Evolutionary conservation across 2,797 vertebrate genomes (phyloP), one percentile per base, ranked within the genome.

Genomic region (Darevskia nairensis): DNA sequence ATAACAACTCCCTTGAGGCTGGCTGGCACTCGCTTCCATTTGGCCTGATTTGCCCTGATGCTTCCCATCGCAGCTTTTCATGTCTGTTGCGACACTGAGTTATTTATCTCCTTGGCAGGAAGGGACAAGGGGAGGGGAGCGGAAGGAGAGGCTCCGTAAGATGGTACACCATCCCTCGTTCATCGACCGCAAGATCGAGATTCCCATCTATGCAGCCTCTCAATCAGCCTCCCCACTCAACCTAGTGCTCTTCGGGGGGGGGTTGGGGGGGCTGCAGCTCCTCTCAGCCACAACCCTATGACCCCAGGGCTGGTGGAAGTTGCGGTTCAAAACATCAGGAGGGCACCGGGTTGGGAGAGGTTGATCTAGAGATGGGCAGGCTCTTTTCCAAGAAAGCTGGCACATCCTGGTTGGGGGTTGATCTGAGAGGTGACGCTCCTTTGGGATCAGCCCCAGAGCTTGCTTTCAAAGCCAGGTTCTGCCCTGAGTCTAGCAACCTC

Each of bases 71-170:
- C 0, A 5, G n/a, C 21, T 29, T 19, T 17, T 41, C 82, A 71
- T 61, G 74, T 77, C 85, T 66, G 50, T 61, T 88, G 15, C n/a
- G 64, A 82, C n/a, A 1, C 4, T 55, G 88, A 76, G 69, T 13
- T 27, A 80, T 74, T 68, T n/a, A 35, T 88, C 89, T 90, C 64
- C 39, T 27, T 82, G 90, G 90, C 90, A 86, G 77, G 4, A 27
- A 89, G 44, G 61, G 74, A 88, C 81, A 75, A 81, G 64, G 55
- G 1, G 35, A 77, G 81, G 74, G 64, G 50, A 1, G n/a, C 76
- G 80, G 74, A 83, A 21, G 8, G 69, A 27, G 55, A 55, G 0
- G 23, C 25, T 44, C 55, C 72, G 19, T 2, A 29, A 75, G 71
- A 17, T 3, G 71, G 23, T 59, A 59, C 46, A 29, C 29, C 50